Base-by-base conservation (phyloP, 1,140 invertebrate species). In the Drosophila ficusphila region DNA sequence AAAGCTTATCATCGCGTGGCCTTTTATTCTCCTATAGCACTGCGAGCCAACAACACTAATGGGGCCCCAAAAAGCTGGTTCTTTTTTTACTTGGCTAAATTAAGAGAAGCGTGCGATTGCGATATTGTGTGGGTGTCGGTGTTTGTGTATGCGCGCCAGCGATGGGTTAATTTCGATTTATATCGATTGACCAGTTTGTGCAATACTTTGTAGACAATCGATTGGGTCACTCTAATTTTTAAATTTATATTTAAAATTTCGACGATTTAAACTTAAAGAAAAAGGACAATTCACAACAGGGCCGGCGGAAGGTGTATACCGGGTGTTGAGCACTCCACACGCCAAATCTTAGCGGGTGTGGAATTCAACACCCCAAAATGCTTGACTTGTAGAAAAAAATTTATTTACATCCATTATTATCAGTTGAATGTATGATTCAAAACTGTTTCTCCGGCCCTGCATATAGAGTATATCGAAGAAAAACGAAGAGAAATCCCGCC, bases 1-100 rank as follows among this genome's bases (percentile, higher is more conserved):
- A 88, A 90, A 85, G 88, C 86, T 90, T 68, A 90, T 76, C 86
- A 90, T 90, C 33, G 44, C 79, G 69, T 52, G 54, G 69, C 69
- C 41, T 72, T 73, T 48, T 73, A 73, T 72, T 62, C 60, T 62
- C 60, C 18, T 61, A 12, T 23, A 19, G 54, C 51, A 39, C 16
- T 9, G 41, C 21, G n/a, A 44, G 9, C 21, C 39, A 72, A 48
- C 39, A 72, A 72, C 42, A 51, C 11, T 38, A 70, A 46, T 44
- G 21, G 34, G 41, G 12, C 9, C 42, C 47, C 41, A 46, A 71
- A 69, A 61, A 62, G 31, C 39, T 53, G 16, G 8, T 34, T 27
- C n/a, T 61, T 61, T 51, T 51, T 44, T 54, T 64, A 23, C 19
- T 56, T 33, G 47, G 38, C 65, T 52, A 60, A 60, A 60, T 71